Evolutionary conservation across 1,140 invertebrate species (phyloP).

Genomic region (Micrasema minimum): DNA sequence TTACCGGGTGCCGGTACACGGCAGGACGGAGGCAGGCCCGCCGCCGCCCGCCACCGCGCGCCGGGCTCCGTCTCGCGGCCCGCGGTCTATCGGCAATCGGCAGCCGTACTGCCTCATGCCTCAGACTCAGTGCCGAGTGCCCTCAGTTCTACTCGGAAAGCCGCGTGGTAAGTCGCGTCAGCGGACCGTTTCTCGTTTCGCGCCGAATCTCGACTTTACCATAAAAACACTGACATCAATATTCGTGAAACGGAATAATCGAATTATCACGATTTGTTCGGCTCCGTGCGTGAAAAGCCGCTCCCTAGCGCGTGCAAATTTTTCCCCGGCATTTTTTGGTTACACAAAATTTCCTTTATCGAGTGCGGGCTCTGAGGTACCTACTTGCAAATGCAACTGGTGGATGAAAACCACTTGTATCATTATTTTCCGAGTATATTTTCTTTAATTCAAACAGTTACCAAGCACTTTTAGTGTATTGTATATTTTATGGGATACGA

Average conservation of each 20-base stretch:
- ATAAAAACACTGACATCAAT: neutral
- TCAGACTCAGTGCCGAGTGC: too few species aligned
- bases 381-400: constrained; percentile 18
- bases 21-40: neutral
- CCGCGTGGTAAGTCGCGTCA: constrained; percentile 3
- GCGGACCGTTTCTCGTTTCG: neutral
- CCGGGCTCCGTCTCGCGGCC: neutral
- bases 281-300: neutral
- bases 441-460: too few species aligned
- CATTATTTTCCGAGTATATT: too few species aligned
- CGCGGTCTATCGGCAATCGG: neutral
- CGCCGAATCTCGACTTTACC: constrained; percentile 3
- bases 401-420: constrained; percentile 18
- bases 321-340: neutral
- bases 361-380: constrained; percentile 8
- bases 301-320: constrained; percentile 4
- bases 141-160: constrained; percentile 12
- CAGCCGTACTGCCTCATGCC: too few species aligned
- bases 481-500: too few species aligned
- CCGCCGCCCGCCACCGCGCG: neutral
- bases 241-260: neutral
- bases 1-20: neutral
- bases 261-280: neutral
- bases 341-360: constrained; percentile 12
- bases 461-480: too few species aligned